Evolutionary conservation across 2,888 invertebrate species (phyloP).

Genomic region (Petrolisthes manimaculis): DNA sequence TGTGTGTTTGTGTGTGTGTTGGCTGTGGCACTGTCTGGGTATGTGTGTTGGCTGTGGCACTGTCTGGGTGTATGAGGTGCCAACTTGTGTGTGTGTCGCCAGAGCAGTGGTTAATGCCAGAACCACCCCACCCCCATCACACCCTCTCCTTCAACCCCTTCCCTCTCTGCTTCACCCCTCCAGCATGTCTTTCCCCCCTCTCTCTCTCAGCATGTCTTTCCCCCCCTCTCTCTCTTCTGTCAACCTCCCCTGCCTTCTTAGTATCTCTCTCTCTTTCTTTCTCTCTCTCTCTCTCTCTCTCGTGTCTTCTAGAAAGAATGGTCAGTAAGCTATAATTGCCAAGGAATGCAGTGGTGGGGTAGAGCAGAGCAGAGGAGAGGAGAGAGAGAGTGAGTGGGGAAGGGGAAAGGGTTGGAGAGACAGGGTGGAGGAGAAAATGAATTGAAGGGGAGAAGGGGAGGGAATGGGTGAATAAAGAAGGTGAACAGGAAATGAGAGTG

Average conservation of each 20-base stretch:
- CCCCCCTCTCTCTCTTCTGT: background rate
- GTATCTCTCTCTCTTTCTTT: background rate
- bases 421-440: background rate
- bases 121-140: background rate
- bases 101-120: background rate
- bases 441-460: background rate
- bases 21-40: background rate
- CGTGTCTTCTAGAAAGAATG: no score
- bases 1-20: background rate
- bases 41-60: background rate
- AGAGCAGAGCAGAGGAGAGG: background rate
- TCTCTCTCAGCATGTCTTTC: background rate
- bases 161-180: background rate
- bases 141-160: background rate
- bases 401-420: background rate
- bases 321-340: background rate
- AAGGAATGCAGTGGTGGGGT: background rate
- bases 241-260: background rate
- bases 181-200: background rate
- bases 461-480: background rate
- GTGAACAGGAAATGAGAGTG: background rate
- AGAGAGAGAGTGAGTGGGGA: background rate
- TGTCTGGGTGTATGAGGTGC: background rate
- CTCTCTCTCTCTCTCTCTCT: background rate
- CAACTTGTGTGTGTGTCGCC: background rate